Evolutionary conservation across 2,113 vertebrate species (phyloP).

Genomic region (Ammodytes marinus): DNA sequence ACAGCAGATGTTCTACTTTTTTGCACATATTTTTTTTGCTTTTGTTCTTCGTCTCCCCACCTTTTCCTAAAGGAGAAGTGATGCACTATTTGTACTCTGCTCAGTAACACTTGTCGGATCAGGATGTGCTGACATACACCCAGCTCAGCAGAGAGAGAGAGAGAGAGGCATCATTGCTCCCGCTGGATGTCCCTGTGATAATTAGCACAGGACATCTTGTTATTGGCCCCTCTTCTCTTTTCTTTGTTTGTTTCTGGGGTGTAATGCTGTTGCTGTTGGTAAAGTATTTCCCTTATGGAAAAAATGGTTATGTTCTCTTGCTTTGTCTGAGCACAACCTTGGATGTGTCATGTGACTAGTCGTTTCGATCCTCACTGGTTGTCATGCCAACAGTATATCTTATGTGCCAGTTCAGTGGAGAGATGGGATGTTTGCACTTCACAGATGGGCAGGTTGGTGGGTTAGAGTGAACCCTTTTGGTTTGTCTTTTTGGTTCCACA

Average conservation of each 20-base stretch:
- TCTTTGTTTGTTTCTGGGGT: slow-evolving; percentile 13
- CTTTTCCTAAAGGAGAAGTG: slow-evolving; percentile 40
- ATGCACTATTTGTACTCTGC: slow-evolving; percentile 23
- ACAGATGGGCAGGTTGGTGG: slow-evolving; percentile 57
- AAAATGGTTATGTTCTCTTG: slow-evolving; percentile 54
- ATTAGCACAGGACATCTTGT: slow-evolving; percentile 68
- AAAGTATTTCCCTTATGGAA: slow-evolving; percentile 39
- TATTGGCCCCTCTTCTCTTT: slow-evolving; percentile 24
- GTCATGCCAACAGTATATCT: slow-evolving; percentile 83
- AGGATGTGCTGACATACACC: slow-evolving; percentile 51
- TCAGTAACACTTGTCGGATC: slow-evolving; percentile 59
- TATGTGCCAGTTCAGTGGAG: slow-evolving; percentile 59
- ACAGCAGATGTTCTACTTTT: slow-evolving; percentile 54
- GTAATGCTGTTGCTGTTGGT: slow-evolving; percentile 21
- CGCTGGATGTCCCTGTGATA: slow-evolving; percentile 57
- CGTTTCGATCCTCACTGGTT: slow-evolving; percentile 76
- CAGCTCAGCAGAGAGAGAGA: slow-evolving; percentile 31
- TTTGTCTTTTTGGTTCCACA: background rate
- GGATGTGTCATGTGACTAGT: slow-evolving; percentile 72
- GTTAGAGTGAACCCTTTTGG: slow-evolving; percentile 25
- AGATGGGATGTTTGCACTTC: slow-evolving; percentile 54
- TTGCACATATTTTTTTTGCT: slow-evolving; percentile 45
- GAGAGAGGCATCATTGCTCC: slow-evolving; percentile 34
- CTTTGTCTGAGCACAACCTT: slow-evolving; percentile 75
- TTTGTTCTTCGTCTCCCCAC: slow-evolving; percentile 43